phyloP scores from a whole-genome alignment of 2,113 vertebrate species.

The Oreochromis spilurus region DNA sequence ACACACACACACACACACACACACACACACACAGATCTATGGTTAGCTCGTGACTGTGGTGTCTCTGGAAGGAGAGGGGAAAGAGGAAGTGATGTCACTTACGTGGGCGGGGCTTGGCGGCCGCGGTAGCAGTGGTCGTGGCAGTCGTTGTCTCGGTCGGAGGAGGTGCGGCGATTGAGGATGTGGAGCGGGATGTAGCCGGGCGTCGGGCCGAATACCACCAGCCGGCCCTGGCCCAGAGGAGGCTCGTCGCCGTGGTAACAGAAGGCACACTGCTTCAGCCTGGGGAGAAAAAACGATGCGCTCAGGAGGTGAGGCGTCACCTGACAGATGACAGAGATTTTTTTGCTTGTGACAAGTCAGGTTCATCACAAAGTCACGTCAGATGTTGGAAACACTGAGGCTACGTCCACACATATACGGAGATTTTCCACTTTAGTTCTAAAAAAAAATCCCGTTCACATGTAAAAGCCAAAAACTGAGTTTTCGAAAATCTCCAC shows the following conservation, averaged over 20 bases:
- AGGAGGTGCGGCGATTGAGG: conserved; percentile 74
- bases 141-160: conserved; percentile 77
- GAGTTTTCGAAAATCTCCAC: no score
- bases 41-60: neutral
- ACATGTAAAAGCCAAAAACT: no score
- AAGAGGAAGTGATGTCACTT: conserved; percentile 1
- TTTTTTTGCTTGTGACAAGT: neutral
- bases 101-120: conserved; percentile 64
- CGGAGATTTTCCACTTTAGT: no score
- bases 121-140: conserved; percentile 71
- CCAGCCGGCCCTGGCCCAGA: conserved; percentile 91
- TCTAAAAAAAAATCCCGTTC: no score
- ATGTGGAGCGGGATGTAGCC: conserved; percentile 82
- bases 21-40: neutral
- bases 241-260: conserved; percentile 86
- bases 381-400: fast-evolving
- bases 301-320: neutral
- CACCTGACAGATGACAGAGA: neutral
- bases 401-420: no score
- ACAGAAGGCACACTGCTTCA: conserved; percentile 97
- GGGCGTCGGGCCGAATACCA: conserved; percentile 86
- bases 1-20: neutral
- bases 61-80: neutral
- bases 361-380: neutral
- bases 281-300: conserved; percentile 60